A percentile compares a stretch with the other conserved stretches of the same genome.
Conservation (phyloP, 2,113 vertebrate genomes). For the mouse (Mus musculus) region GRCm39 chr10:126157001-126157500, state of each 20-base stretch:
- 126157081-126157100: constrained; percentile 35
- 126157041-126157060: constrained; percentile 64
- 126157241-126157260: constrained; percentile 54
- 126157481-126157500: neutral
- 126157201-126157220: constrained; percentile 42
- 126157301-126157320: constrained; percentile 36
- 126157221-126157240: constrained; percentile 49
- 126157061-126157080: constrained; percentile 38
- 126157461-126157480: neutral
- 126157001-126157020: constrained; percentile 52
- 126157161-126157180: neutral
- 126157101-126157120: constrained; percentile 70
- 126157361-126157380: neutral
- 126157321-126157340: neutral
- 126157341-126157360: neutral
- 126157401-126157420: neutral
- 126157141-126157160: constrained; percentile 53
- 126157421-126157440: neutral
- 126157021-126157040: constrained; percentile 74
- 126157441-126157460: neutral
- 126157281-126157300: constrained; percentile 31
- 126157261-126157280: neutral
- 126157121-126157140: constrained; percentile 54
- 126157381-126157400: neutral
- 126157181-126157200: neutral